Evolutionary conservation across 2,113 vertebrate species (phyloP), one percentile per base, ranked within the genome.

Genomic region (Elephas maximus): DNA sequence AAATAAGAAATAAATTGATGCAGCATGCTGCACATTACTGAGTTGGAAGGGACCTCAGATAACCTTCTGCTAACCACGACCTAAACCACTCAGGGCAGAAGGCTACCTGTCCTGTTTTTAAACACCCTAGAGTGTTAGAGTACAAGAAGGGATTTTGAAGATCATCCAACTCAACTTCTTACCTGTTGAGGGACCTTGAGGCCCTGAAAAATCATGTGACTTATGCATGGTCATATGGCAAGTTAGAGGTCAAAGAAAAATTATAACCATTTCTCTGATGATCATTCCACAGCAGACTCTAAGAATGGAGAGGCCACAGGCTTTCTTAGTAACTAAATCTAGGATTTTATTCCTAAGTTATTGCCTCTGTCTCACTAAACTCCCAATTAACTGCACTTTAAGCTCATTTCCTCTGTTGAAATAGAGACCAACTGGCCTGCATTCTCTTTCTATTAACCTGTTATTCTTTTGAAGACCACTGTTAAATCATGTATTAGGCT

Each of bases 321-420:
- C 26, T 90, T 97, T 57, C 53, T 90, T 87, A 76, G 74, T 37
- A 81, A 53, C 45, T 73, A 82, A 44, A 84, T 23, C 28, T 65
- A 48, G 93, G 86, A 88, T 81, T 71, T 23, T 91, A 93, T 81
- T 84, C 37, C 30, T 7, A 90, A 71, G 9, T 93, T 85, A 85
- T 51, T 37, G 2, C 67, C 44, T 81, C 73, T 78, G 91, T 23
- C 21, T 91, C 37, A 92, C 26, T 82, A 51, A 69, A 60, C 4
- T 73, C 5, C 30, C 17, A 81, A 69, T 85, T 83, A 84, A 88
- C 8, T 82, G 57, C 4, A 78, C 33, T 89, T 88, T 82, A 33
- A 71, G 44, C 67, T 85, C 24, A 69, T 81, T 90, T 91, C 18
- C 41, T 94, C 33, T 76, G 14, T 67, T 65, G 60, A 81, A 93